Conservation (phyloP, 2,113 vertebrate species). For the Pseudorasbora parva region DNA sequence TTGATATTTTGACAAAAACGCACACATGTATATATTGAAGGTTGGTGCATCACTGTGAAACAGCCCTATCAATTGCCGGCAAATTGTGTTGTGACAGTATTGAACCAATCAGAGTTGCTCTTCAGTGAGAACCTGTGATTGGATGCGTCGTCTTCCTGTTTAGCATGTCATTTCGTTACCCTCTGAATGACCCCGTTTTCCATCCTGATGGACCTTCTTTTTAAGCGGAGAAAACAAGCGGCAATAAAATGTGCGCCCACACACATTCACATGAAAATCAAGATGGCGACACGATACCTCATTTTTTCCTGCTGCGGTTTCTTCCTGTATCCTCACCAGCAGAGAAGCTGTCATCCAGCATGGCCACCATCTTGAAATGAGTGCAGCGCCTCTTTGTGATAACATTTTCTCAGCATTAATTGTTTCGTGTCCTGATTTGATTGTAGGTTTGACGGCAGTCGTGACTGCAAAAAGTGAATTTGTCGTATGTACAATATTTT, state of each 20-base stretch:
- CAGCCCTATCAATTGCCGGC: not conserved
- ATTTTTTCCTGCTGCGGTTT: constrained; percentile 27
- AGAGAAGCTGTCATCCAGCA: not conserved
- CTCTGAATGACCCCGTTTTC: constrained; percentile 66
- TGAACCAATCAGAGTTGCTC: constrained; percentile 36
- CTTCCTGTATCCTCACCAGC: constrained; percentile 37
- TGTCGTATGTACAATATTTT: not conserved
- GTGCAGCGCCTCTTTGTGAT: not conserved
- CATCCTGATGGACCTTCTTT: constrained; percentile 54
- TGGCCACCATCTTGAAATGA: constrained; percentile 9
- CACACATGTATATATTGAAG: not conserved
- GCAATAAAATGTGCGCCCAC: not conserved
- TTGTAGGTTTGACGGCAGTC: not conserved
- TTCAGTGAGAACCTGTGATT: constrained; percentile 2
- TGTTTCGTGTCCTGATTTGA: not conserved
- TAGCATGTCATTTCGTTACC: constrained; percentile 53
- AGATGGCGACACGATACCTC: constrained; percentile 73
- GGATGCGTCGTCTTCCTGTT: constrained; percentile 14
- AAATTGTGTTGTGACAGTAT: not conserved
- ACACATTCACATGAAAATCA: constrained; percentile 57
- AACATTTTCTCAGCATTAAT: not conserved
- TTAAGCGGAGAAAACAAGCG: constrained; percentile 49
- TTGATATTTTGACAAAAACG: too few species aligned
- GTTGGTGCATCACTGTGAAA: not conserved
- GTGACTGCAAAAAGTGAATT: not conserved